Conservation (phyloP, 2,113 vertebrate genomes). For the Heterochromis multidens region DNA sequence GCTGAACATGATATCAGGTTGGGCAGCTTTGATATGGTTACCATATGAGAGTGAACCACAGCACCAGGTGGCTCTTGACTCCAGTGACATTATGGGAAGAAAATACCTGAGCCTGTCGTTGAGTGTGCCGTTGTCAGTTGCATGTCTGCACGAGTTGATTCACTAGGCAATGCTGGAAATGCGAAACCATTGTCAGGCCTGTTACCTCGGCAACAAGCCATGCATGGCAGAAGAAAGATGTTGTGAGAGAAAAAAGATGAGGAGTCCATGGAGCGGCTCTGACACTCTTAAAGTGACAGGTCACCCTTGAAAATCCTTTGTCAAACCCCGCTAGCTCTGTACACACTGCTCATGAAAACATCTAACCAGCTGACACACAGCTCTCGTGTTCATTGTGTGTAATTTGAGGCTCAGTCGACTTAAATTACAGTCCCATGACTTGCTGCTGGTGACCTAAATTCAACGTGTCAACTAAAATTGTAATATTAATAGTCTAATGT, state of each 20-base stretch:
- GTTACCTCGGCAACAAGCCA: constrained; percentile 74
- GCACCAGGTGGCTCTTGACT: constrained; percentile 13
- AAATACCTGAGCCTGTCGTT: constrained; percentile 19
- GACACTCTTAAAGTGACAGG: constrained; percentile 60
- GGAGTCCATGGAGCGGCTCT: constrained; percentile 41
- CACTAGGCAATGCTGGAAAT: constrained; percentile 48
- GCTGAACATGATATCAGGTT: neutral
- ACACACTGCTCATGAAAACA: neutral
- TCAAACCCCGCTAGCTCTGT: neutral
- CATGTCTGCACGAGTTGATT: constrained; percentile 51
- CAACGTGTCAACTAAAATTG: neutral
- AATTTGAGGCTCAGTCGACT: neutral
- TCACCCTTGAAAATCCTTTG: constrained; percentile 19
- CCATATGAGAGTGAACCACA: neutral
- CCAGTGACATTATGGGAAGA: neutral
- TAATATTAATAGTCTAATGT: neutral
- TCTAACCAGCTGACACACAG: neutral
- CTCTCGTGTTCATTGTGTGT: neutral
- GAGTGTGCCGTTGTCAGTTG: constrained; percentile 36
- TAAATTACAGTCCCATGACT: neutral
- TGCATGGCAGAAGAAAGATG: constrained; percentile 59
- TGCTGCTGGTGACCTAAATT: neutral
- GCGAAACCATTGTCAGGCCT: constrained; percentile 46
- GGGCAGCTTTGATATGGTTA: neutral
- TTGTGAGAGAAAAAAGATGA: constrained; percentile 57